A percentile compares a stretch with the other conserved stretches of the same genome.
These are phyloP conservation scores for Leptinotarsa defecta DNA, from an alignment of 1,140 invertebrate genomes.

Conservation along the genomic window DNA sequence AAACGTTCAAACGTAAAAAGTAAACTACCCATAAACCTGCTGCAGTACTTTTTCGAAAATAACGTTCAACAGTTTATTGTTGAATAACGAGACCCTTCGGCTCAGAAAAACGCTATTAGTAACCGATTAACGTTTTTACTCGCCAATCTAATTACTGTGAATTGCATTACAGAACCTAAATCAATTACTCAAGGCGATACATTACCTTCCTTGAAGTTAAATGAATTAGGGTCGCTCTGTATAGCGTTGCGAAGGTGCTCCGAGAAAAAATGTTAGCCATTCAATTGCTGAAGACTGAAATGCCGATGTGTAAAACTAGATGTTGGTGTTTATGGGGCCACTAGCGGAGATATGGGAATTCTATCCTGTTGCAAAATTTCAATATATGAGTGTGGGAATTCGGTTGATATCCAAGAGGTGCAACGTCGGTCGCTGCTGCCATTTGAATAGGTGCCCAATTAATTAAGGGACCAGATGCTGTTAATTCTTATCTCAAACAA, in stretches of 20 bases:
- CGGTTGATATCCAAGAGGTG: too few species aligned
- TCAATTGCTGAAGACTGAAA: constrained; percentile 2
- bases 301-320: constrained; percentile 18
- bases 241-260: not conserved
- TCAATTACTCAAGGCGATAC: constrained; percentile 12
- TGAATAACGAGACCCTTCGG: constrained; percentile 6
- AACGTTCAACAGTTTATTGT: constrained; percentile 12
- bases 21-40: not conserved
- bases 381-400: too few species aligned
- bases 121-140: constrained; percentile 26
- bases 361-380: too few species aligned
- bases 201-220: constrained; percentile 11
- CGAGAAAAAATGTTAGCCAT: not conserved
- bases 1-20: too few species aligned
- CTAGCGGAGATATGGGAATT: not conserved
- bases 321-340: constrained; percentile 9
- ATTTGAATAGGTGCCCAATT: too few species aligned
- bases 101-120: constrained; percentile 14
- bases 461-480: too few species aligned
- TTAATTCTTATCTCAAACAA: too few species aligned
- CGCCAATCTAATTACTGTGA: constrained; percentile 14
- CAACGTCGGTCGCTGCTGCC: too few species aligned
- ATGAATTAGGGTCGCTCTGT: constrained; percentile 9
- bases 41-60: constrained; percentile 7
- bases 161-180: constrained; percentile 17